Evolutionary conservation across 1,140 invertebrate genomes (phyloP).

Genomic region (Stegodyphus mimosarum): DNA sequence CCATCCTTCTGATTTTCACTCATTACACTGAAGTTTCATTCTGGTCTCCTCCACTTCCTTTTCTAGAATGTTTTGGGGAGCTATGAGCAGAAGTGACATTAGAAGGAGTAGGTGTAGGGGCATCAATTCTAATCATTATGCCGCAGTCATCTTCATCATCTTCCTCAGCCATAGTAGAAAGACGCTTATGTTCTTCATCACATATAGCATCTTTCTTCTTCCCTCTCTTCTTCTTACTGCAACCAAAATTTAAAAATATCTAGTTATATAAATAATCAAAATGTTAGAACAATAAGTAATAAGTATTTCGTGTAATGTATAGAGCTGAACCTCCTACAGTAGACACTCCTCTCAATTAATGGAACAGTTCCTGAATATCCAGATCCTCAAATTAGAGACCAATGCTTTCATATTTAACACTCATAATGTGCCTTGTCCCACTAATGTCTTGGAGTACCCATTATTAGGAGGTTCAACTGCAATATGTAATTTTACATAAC

Average conservation of each 20-base stretch:
- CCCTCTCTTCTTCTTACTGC: conserved; percentile 69
- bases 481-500: too few species aligned
- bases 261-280: not conserved
- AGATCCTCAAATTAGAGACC: too few species aligned
- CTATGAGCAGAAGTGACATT: conserved; percentile 36
- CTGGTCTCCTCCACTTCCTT: conserved; percentile 38
- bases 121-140: conserved; percentile 74
- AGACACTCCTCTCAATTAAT: too few species aligned
- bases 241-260: not conserved
- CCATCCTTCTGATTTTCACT: not conserved
- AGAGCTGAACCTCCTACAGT: too few species aligned
- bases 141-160: conserved; percentile 74
- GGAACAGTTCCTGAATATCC: too few species aligned
- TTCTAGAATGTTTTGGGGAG: conserved; percentile 54
- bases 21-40: conserved; percentile 62
- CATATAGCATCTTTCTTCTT: conserved; percentile 72
- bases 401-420: too few species aligned
- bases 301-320: too few species aligned
- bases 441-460: too few species aligned
- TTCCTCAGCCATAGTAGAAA: conserved; percentile 75
- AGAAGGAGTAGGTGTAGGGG: conserved; percentile 64
- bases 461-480: too few species aligned
- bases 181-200: conserved; percentile 72
- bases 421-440: too few species aligned
- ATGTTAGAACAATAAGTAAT: too few species aligned